Base-by-base conservation (phyloP, 2,797 vertebrate genomes). In the Sus cebifrons region DNA sequence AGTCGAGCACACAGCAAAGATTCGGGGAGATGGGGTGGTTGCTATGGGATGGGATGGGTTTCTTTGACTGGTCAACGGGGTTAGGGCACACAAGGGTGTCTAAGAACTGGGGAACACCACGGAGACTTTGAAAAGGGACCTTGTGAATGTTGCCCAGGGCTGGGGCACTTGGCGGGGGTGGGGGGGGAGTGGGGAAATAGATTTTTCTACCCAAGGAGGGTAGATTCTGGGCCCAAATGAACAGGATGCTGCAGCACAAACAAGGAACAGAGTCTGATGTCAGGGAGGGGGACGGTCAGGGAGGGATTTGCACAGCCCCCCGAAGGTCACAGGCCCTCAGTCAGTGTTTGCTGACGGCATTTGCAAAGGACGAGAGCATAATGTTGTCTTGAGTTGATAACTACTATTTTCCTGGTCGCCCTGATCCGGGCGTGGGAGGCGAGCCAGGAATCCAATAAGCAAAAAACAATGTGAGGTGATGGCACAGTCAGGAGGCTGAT, bases 361-460 rank as follows among this genome's bases (percentile, higher is more conserved):
- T 95, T 94, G 89, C 96, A 58, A 89, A 91, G 92, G 86, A 96
- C 90, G 44, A 2, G 15, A 79, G 89, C 1, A 15, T 75, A 52
- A 90, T 32, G 81, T 29, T 64, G 64, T 68, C 91, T 96, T 11
- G 1, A 86, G 96, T 95, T 96, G 93, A 91, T 97, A 97, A 97
- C 95, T 79, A 65, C 84, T 83, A 29, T 96, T 78, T 96, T 96
- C 96, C 96, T 92, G 95, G 96, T 96, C 83, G 84, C 95, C 73
- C 36, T 20, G 92, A 94, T 95, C 65, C 90, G 87, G 44, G 21
- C 4, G 4, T 71, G 84, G 97, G 96, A 74, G 0, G 3, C 25
- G 4, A 44, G 97, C 96, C 95, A 94, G 96, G 71, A 93, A 62
- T 52, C 91, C 65, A 58, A 6, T 85, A 81, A 93, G 75, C 91